Evolutionary conservation across 1,140 invertebrate species (phyloP).

Genomic region (Drosophila burlai): DNA sequence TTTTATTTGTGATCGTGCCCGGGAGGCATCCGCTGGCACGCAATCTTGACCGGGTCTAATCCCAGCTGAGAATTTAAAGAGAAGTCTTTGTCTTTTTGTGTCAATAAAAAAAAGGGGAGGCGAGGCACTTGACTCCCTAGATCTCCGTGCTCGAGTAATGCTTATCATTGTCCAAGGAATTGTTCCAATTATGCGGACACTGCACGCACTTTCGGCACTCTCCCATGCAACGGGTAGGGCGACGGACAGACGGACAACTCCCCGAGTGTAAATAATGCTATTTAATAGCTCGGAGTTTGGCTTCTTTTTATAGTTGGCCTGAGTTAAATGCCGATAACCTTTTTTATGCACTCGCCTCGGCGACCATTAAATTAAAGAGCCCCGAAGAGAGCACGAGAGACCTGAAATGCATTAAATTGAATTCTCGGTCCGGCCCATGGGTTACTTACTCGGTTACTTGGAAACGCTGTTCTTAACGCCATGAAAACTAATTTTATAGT

Average conservation of each 20-base stretch:
- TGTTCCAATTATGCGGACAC: constrained; percentile 76
- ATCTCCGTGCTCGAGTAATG: constrained; percentile 28
- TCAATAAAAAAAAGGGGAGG: constrained; percentile 20
- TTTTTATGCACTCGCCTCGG: constrained; percentile 70
- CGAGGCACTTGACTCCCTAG: constrained; percentile 61
- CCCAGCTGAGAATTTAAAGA: constrained; percentile 10
- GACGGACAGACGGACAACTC: constrained; percentile 3
- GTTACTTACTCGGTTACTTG: constrained; percentile 35
- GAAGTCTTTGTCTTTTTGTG: constrained; percentile 6
- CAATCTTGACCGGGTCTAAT: constrained; percentile 53
- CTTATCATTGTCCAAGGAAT: constrained; percentile 72
- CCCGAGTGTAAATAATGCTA: constrained; percentile 68
- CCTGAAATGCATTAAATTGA: constrained; percentile 80
- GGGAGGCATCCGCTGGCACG: constrained; percentile 49
- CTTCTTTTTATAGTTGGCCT: constrained; percentile 65
- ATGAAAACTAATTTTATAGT: constrained; percentile 83
- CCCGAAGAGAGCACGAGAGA: constrained; percentile 29
- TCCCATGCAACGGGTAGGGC: constrained; percentile 22
- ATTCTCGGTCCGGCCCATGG: constrained; percentile 43
- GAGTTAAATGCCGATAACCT: constrained; percentile 80
- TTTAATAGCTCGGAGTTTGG: constrained; percentile 65
- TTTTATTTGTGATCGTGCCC: constrained; percentile 62
- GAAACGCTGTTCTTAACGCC: constrained; percentile 79
- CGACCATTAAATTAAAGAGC: constrained; percentile 66
- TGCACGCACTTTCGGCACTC: constrained; percentile 71